phyloP scores from a whole-genome alignment of 2,888 invertebrate species.

The Argyra leucocephala region DNA sequence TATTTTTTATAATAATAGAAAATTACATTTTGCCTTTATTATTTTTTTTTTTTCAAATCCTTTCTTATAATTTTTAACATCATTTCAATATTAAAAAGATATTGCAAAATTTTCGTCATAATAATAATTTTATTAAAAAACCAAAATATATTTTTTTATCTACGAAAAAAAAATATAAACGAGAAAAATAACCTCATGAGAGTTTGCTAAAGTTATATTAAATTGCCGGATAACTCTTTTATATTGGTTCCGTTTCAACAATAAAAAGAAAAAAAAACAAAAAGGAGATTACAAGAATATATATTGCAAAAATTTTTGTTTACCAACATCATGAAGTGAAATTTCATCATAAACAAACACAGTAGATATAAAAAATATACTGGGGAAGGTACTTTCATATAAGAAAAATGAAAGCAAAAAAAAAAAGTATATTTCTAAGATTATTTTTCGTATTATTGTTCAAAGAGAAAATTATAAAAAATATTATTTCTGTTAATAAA shows the following conservation, averaged over 20 bases:
- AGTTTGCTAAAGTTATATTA: constrained; percentile 22
- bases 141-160: background rate
- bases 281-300: constrained; percentile 20
- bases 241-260: constrained; percentile 25
- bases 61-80: background rate
- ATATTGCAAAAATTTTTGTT: constrained; percentile 24
- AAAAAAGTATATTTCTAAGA: too few species aligned
- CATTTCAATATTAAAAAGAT: background rate
- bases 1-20: background rate
- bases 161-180: background rate
- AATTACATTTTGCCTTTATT: background rate
- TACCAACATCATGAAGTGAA: constrained; percentile 17
- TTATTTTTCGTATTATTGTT: too few species aligned
- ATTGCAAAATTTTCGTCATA: background rate
- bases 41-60: constrained; percentile 1
- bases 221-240: constrained; percentile 25
- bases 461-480: too few species aligned
- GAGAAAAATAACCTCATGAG: constrained; percentile 18
- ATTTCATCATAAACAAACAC: constrained; percentile 15
- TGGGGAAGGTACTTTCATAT: background rate
- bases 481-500: too few species aligned
- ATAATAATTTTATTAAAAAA: constrained; percentile 2
- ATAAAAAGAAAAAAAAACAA: constrained; percentile 15
- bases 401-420: too few species aligned
- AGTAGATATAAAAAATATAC: background rate